Conservation (phyloP, 2,113 vertebrate species). For the Sitta europaea region DNA sequence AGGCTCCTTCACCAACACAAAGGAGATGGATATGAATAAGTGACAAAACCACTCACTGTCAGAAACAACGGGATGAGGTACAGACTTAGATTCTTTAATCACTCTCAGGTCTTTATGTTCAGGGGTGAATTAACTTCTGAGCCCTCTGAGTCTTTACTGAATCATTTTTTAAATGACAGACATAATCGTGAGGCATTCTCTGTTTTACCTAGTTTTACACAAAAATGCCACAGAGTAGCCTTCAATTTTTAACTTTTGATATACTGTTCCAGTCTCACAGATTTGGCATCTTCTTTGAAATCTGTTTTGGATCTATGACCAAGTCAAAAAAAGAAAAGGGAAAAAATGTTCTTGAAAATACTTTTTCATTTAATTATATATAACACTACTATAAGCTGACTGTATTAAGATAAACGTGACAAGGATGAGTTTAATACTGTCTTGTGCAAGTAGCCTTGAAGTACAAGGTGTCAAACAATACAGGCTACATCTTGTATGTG, state of each 20-base stretch:
- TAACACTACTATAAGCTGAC: background rate
- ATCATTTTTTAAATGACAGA: background rate
- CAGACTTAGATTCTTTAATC: background rate
- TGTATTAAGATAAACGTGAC: background rate
- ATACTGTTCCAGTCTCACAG: accelerated
- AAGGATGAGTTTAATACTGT: background rate
- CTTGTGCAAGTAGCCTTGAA: background rate
- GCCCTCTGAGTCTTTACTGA: background rate
- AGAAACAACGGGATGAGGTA: background rate
- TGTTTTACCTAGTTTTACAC: background rate
- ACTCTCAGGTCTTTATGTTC: background rate
- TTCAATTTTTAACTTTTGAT: background rate
- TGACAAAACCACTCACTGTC: background rate
- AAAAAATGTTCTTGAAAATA: background rate
- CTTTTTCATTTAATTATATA: background rate
- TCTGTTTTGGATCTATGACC: background rate
- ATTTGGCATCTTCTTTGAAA: background rate
- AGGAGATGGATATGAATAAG: background rate
- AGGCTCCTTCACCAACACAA: background rate
- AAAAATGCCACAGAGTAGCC: background rate
- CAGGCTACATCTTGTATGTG: background rate
- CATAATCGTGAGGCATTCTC: background rate
- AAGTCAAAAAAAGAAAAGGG: background rate
- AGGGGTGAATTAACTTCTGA: background rate
- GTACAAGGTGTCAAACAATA: background rate